Evolutionary conservation across 1,140 invertebrate species (phyloP).

Genomic region (Mamestra configurata): DNA sequence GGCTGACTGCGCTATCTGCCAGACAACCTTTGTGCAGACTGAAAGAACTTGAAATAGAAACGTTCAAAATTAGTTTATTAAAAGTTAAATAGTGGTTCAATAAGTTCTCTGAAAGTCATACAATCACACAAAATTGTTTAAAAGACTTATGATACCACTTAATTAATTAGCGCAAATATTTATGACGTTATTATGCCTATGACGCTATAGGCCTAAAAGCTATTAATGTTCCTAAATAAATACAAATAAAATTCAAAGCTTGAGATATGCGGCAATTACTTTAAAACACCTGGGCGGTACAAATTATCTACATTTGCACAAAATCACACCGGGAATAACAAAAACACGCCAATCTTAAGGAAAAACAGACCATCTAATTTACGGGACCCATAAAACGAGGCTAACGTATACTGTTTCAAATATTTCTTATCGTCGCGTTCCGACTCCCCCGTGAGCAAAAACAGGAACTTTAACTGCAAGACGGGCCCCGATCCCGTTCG

Average conservation of each 20-base stretch:
- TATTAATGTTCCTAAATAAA: not conserved
- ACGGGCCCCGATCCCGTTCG: conserved; percentile 64
- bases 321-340: conserved; percentile 25
- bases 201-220: not conserved
- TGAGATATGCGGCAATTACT: conserved; percentile 1
- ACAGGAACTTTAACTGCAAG: conserved; percentile 74
- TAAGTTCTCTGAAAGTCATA: no score
- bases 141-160: not conserved
- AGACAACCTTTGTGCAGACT: no score
- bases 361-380: conserved; percentile 49
- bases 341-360: conserved; percentile 30
- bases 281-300: conserved; percentile 13
- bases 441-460: conserved; percentile 74
- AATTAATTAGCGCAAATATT: not conserved
- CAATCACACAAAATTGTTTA: no score
- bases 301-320: conserved; percentile 31
- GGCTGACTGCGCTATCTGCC: no score
- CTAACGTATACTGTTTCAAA: conserved; percentile 65
- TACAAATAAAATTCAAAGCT: not conserved
- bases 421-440: conserved; percentile 72
- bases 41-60: no score
- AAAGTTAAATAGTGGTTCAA: no score
- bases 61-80: no score
- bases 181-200: not conserved
- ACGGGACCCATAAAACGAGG: conserved; percentile 50